Base-by-base conservation (phyloP, 2,113 vertebrate species). In the Oenanthe oenanthe region DNA sequence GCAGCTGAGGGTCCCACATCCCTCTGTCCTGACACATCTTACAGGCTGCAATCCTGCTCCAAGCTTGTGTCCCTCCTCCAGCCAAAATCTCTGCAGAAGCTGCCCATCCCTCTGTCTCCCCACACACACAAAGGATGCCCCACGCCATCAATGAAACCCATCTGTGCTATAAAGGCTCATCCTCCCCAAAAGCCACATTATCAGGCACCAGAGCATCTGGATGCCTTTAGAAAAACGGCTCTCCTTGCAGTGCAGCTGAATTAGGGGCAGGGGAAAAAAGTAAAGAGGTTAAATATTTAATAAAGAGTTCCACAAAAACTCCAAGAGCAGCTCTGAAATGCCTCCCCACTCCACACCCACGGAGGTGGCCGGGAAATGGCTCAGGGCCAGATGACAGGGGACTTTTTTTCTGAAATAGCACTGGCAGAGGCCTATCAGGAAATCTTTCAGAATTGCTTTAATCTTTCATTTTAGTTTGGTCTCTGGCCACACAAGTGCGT, bases 261-360 rank as follows among this genome's bases (percentile, higher is more conserved):
- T 68, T 58, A 96, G 70, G 95, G 63, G 75, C 88, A 93, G 85
- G 50, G 2, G 0, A 8, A 50, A 32, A 66, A 93, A 63, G 72
- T 32, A 51, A 93, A 97, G 92, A 45, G 74, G 87, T 97, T 98
- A 95, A 98, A 97, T 98, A 98, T 97, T 98, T 98, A 91, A 98
- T 97, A 86, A 91, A 89, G 10, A 53, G 61, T 65, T 94, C 94
- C 79, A 85, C 92, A 51, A 85, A 92, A 96, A 56, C 84, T 96
- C 73, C 15, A 76, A 96, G 88, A 21, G 79, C 70, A 38, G 72
- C 70, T 96, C 85, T 93, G 96, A 96, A 97, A 96, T 89, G 82
- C 45, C 43, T 57, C 24, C 93, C 81, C 62, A 63, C 90, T 93
- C 84, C 70, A 77, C 81, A 89, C 95, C 95, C 94, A 95, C 42